Base-by-base conservation (phyloP, 2,888 invertebrate genomes). In the Germaria angustata region DNA sequence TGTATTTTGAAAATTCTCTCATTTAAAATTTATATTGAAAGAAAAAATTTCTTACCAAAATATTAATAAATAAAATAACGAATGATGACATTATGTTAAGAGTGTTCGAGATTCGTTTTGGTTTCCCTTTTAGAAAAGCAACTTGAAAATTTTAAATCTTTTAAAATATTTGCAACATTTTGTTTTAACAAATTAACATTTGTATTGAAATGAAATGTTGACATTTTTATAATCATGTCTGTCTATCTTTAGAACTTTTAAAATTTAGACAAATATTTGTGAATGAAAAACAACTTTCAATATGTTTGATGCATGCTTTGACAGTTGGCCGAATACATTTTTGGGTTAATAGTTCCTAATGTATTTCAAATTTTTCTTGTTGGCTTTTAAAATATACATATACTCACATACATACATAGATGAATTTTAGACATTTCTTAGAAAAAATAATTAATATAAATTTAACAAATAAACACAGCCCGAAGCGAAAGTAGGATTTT, bases 271-370 rank as follows among this genome's bases (percentile, higher is more conserved):
- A 72, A 61, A 34, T 53, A 36, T 22, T 39, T 46, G 1, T 63
- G 13, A 44, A 55, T 53, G 39, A 41, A 20, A 53, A 61, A 24
- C 28, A 13, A 61, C 2, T 73, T 44, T 34, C 11, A 34, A 63
- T 39, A n/a, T 65, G 17, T 68, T 59, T 76, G 68, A 68, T 68
- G 49, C 34, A 59, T 59, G 68, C 41, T 61, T 59, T 59, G 68
- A 46, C 68, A 59, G 41, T 51, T 68, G 68, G 15, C 39, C 13
- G 39, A 39, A 15, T 59, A 46, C 36, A 9, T 75, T 75, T n/a
- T 44, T 34, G 17, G 20, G 44, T 34, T 55, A 75, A 55, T 46
- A 17, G 39, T 17, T 49, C 28, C 13, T 39, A 66, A 73, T 41
- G 44, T 44, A 8, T 41, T 63, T 63, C 22, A 63, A 44, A 17